Base-by-base conservation (phyloP, 2,888 invertebrate genomes). In the Cephus sareptanus region DNA sequence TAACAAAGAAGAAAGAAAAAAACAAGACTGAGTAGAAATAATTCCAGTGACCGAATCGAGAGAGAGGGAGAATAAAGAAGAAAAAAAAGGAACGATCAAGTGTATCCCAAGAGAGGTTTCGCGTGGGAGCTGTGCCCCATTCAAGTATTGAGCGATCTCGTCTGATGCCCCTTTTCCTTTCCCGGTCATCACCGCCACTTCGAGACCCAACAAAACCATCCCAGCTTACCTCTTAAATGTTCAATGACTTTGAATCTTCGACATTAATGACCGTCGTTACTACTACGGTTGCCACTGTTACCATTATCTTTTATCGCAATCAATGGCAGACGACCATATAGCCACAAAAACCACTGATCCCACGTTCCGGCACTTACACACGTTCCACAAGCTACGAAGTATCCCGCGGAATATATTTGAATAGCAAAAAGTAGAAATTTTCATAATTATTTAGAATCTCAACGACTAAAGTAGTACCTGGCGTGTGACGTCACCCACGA, bases 61-160 rank as follows among this genome's bases (percentile, higher is more conserved):
- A 31, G 23, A 12, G 31, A 15, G 6, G 23, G 56, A 56, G 23
- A 56, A 56, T 56, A 56, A 23, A 56, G 23, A 56, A 23, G 23
- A 23, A 56, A 23, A 56, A 23, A 9, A 23, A 56, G 2, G 56
- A 9, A 56, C 23, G 23, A 56, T 56, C 56, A 0, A 56, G 56
- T 23, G 71, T 71, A 15, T 71, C 23, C 71, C 23, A 71, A 33
- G 33, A 71, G 71, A 71, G 30, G 33, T 71, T 71, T 71, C 76
- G 37, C 37, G 76, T 68, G 40, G 35, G 35, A 37, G 31, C 73
- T 76, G 12, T 73, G 56, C 33, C 69, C 71, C 34, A 40, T 77
- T 77, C 77, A 75, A 77, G 75, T 77, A 77, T 77, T 71, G 77
- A 77, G 34, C 77, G 77, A 77, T 71, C n/a, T 75, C 69, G 73